Evolutionary conservation across 2,888 invertebrate genomes (phyloP).

Genomic region (Frankliniella fusca): DNA sequence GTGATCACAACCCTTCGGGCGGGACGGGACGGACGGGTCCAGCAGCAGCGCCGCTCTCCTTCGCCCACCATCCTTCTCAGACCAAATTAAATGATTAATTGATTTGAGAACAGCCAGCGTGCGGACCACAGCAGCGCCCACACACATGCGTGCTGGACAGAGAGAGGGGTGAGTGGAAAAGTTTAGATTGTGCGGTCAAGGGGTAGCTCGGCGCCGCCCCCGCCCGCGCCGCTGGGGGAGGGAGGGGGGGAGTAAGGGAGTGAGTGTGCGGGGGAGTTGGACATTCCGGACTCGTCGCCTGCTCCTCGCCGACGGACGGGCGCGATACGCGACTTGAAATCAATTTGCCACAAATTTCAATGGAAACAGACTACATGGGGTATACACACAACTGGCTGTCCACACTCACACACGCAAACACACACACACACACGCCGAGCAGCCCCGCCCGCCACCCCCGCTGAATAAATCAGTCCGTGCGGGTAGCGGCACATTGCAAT

Average conservation of each 20-base stretch:
- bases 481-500: background rate
- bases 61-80: constrained; percentile 4
- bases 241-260: no score
- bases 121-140: background rate
- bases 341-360: background rate
- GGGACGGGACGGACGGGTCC: no score
- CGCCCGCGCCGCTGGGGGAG: no score
- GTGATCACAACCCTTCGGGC: no score
- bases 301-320: background rate
- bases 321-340: background rate
- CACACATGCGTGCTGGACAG: background rate
- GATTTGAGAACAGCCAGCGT: background rate
- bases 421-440: background rate
- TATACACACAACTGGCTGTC: background rate
- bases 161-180: constrained; percentile 18
- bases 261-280: background rate
- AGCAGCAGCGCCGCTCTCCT: background rate
- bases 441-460: background rate
- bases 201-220: background rate
- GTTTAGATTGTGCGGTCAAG: constrained; percentile 22
- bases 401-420: background rate
- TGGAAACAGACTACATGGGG: background rate
- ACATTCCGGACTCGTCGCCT: background rate
- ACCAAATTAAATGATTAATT: constrained; percentile 23
- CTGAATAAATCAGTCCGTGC: background rate